Percentiles rank a stretch among this genome's conserved stretches.
Conservation (phyloP, 23 tunicate species). For the Ascidia mentula region DNA sequence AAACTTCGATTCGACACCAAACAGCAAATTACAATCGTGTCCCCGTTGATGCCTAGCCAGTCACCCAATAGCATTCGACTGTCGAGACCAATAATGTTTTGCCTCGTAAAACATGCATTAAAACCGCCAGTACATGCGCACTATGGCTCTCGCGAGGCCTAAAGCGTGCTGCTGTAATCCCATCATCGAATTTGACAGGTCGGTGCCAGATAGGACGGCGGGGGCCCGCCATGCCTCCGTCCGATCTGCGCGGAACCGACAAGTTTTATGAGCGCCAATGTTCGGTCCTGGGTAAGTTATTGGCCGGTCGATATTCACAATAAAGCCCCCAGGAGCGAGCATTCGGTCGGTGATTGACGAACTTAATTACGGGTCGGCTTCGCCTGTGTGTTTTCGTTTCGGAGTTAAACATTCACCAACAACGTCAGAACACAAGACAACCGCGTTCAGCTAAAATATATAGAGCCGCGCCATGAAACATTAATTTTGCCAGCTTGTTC, state of each 20-base stretch:
- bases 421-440: not conserved
- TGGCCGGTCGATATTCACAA: constrained; percentile 8
- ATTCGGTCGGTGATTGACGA: not conserved
- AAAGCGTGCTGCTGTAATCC: not conserved
- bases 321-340: not conserved
- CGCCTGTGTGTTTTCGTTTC: not conserved
- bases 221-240: not conserved
- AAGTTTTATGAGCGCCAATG: constrained; percentile 8
- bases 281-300: not conserved
- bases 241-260: not conserved
- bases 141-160: not conserved
- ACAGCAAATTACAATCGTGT: too few relatives aligned
- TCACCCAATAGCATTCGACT: too few relatives aligned
- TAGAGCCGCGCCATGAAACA: too few relatives aligned
- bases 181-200: not conserved
- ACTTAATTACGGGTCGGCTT: not conserved
- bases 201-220: not conserved
- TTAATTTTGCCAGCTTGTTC: too few relatives aligned
- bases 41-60: too few relatives aligned
- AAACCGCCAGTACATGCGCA: too few relatives aligned
- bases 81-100: too few relatives aligned
- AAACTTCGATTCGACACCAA: too few relatives aligned
- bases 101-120: too few relatives aligned
- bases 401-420: constrained; percentile 1
- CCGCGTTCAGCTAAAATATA: too few relatives aligned